Base-by-base conservation (phyloP, 2,888 invertebrate genomes). In the Andrena minutula region DNA sequence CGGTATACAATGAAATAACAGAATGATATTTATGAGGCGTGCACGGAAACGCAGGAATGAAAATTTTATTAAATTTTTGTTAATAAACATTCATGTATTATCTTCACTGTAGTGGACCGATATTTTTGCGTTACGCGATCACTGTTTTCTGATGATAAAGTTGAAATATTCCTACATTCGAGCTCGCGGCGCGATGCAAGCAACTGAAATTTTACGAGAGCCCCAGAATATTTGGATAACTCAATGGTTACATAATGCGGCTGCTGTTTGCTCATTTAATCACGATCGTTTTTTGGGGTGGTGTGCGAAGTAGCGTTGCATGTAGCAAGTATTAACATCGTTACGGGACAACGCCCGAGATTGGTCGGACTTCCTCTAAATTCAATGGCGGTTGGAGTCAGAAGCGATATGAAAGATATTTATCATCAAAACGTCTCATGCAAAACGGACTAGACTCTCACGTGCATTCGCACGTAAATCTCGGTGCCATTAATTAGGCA, bases 401-500 rank as follows among this genome's bases (percentile, higher is more conserved):
- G 82, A 80, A 82, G 79, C 76, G 82, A 79, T 81, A 85, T 82
- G 86, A 82, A 83, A 85, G 71, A 65, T 88, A 89, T 90, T 89
- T 85, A 91, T 91, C 90, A 92, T 87, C 83, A 72, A 60, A 79
- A 86, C 88, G 91, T 90, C 90, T 91, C 90, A 88, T 90, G 92
- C 92, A 92, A 91, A 91, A 90, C 90, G 90, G 89, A 88, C 84
- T 85, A 89, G 80, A 85, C 82, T 78, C 91, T 93, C 92, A 90
- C 87, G 91, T 88, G 92, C 92, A 92, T 90, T 90, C 90, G 90
- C 88, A 90, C 92, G 92, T 92, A 92, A 93, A 92, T 93, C 92
- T 91, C 86, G 77, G 85, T 89, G 90, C 90, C 92, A 93, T 93
- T 93, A 93, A 93, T 93, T 93, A 93, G 90, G 89, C 91, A 93